Evolutionary conservation across 2,113 vertebrate species (phyloP), one percentile per base, ranked within the genome.

Genomic region (Montifringilla adamsi): DNA sequence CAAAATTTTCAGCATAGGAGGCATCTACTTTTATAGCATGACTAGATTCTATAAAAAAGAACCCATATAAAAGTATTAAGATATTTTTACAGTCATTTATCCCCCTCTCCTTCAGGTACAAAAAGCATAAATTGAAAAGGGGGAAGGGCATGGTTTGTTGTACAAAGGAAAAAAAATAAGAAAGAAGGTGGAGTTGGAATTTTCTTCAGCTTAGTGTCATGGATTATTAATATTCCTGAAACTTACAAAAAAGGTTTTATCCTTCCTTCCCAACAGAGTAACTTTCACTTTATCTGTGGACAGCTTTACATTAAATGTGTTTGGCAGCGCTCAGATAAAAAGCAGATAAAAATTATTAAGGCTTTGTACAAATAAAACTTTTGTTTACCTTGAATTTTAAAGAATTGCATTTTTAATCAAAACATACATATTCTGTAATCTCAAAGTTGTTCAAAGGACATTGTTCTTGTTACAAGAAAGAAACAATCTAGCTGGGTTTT

Each of bases 121-220:
- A 75, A 79, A 73, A 28, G 0, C 6, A 2, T 23, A 49, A 75
- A 3, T 13, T 64, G 21, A 47, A 72, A 64, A 49, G 20, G 55
- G 7, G 7, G 7, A 50, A 63, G 59, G 4, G 2, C 1, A 1
- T 6, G 7, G 3, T 64, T 56, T 49, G 13, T 13, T 49, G 7
- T 47, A 31, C 5, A 56, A 41, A 35, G 14, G 9, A 12, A 12
- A 30, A 50, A 62, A 28, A 5, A 11, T 12, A 24, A 35, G 13
- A 55, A 84, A 59, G 13, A 46, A 31, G 2, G 5, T 35, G 35
- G 11, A 60, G 9, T 15, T 47, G 2, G 6, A 31, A 15, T 44
- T 59, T 79, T 53, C 27, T 77, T 52, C 43, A 79, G 5, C 13
- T 77, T 10, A 39, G 0, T 41, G 35, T 62, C 17, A 28, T 18